These are phyloP conservation scores for Camptogramma bilineatum DNA, from an alignment of 2,888 invertebrate genomes.

Conservation along the genomic window DNA sequence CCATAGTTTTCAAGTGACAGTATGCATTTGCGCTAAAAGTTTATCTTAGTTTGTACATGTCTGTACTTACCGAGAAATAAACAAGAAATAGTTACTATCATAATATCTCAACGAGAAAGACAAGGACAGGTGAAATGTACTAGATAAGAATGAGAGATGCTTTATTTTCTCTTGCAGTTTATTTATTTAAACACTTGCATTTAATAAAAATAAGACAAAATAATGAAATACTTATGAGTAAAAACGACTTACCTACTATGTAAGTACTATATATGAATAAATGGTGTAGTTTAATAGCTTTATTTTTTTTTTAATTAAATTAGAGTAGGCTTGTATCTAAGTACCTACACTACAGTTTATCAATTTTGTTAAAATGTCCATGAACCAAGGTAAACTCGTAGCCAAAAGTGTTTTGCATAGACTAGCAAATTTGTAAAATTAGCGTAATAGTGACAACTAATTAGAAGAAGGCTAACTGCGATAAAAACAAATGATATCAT, in stretches of 20 bases:
- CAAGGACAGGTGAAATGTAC: conserved; percentile 41
- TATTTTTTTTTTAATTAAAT: no score
- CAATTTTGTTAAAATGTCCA: background rate
- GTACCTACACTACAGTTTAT: no score
- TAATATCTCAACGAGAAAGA: conserved; percentile 42
- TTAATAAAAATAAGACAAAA: background rate
- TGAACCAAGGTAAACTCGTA: background rate
- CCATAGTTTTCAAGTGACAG: no score
- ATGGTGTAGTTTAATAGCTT: no score
- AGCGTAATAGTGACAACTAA: conserved; percentile 3
- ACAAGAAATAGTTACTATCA: conserved; percentile 49
- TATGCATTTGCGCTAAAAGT: background rate
- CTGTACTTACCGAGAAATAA: conserved; percentile 30
- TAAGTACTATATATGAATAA: no score
- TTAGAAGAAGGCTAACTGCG: conserved; percentile 1
- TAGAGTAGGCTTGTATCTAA: no score
- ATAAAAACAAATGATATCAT: conserved; percentile 10
- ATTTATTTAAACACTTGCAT: background rate
- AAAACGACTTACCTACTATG: no score
- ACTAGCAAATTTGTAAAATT: background rate
- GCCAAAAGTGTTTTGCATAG: conserved; percentile 4
- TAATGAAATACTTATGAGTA: no score
- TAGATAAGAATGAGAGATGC: conserved; percentile 34
- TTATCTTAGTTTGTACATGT: background rate
- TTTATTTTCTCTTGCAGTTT: conserved; percentile 29